Evolutionary conservation across 2,888 invertebrate genomes (phyloP), one percentile per base, ranked within the genome.

Genomic region (Eupithecia abbreviata): DNA sequence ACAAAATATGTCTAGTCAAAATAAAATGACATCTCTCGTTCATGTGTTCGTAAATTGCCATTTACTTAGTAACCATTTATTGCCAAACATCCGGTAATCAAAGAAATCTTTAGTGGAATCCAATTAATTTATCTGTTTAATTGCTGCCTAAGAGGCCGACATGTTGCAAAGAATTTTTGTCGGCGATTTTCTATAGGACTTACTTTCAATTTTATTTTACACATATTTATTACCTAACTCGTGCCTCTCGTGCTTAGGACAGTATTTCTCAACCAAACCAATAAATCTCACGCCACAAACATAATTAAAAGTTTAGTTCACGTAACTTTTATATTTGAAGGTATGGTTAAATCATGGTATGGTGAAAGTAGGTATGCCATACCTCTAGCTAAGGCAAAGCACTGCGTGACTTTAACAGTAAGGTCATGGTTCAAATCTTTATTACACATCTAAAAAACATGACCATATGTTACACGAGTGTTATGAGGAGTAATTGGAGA

Each of bases 371-470:
- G 45, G 65, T 62, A 62, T 62, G 12, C 71, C 47, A 65, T 47
- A 68, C 62, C 43, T n/a, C 41, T 15, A n/a, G 43, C 13, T 41
- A 62, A 43, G 42, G 42, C 7, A 45, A 47, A 47, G 68, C 55
- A 66, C 41, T 71, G 68, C 77, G 75, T 79, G 76, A 72, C 73
- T 77, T 41, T 69, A 72, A 71, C 47, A 42, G 74, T 77, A 74
- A 80, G 81, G 78, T 81, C 79, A 81, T 73, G 76, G 82, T 79
- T 82, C 78, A 80, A 80, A 77, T 77, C 72, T 75, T 75, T 71
- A 77, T 73, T 69, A 58, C 2, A 55, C 75, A 75, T 75, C 72
- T 73, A 67, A 47, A 70, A 77, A 77, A 62, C 41, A 75, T 75
- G 49, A 15, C 43, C 70, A 49, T 47, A 71, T 58, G 72, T 67